Conservation (phyloP, 2,888 invertebrate species). For the Melanophora roralis region DNA sequence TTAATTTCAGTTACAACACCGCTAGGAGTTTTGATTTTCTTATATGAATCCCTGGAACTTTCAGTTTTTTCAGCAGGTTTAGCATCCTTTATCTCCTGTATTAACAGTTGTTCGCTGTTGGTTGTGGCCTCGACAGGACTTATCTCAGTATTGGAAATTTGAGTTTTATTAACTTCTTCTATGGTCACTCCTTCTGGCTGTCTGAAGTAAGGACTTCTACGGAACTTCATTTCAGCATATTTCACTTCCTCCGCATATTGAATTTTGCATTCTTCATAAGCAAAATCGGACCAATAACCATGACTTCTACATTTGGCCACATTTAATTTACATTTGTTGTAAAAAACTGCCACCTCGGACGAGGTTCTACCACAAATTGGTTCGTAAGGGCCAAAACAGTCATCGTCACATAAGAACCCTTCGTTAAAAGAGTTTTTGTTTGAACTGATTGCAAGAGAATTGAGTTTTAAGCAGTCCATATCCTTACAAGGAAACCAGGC, state of each 20-base stretch:
- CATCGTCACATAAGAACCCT: slow-evolving; percentile 72
- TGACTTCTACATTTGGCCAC: slow-evolving; percentile 74
- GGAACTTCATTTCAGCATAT: slow-evolving; percentile 71
- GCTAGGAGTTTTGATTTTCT: slow-evolving; percentile 26
- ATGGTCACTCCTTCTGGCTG: slow-evolving; percentile 4
- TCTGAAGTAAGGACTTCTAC: slow-evolving; percentile 69
- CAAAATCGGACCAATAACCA: slow-evolving; percentile 69
- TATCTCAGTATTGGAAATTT: slow-evolving; percentile 7
- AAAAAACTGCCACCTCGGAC: slow-evolving; percentile 71
- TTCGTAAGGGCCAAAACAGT: slow-evolving; percentile 69
- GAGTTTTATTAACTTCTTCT: neutral
- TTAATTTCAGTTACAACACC: slow-evolving; percentile 13
- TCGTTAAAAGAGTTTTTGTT: slow-evolving; percentile 66
- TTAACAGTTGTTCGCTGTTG: slow-evolving; percentile 29
- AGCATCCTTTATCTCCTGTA: slow-evolving; percentile 24
- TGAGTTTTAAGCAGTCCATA: slow-evolving; percentile 64
- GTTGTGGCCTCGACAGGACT: slow-evolving; percentile 20
- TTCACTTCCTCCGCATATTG: slow-evolving; percentile 69
- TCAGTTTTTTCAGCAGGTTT: slow-evolving; percentile 25
- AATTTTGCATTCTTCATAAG: slow-evolving; percentile 68
- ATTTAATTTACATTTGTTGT: slow-evolving; percentile 71
- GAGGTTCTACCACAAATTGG: slow-evolving; percentile 71
- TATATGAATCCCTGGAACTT: slow-evolving; percentile 46
- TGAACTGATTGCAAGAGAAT: slow-evolving; percentile 68
- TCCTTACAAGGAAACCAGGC: slow-evolving; percentile 69